Evolutionary conservation across 1,140 invertebrate genomes (phyloP).

Genomic region (Centruroides sculpturatus): DNA sequence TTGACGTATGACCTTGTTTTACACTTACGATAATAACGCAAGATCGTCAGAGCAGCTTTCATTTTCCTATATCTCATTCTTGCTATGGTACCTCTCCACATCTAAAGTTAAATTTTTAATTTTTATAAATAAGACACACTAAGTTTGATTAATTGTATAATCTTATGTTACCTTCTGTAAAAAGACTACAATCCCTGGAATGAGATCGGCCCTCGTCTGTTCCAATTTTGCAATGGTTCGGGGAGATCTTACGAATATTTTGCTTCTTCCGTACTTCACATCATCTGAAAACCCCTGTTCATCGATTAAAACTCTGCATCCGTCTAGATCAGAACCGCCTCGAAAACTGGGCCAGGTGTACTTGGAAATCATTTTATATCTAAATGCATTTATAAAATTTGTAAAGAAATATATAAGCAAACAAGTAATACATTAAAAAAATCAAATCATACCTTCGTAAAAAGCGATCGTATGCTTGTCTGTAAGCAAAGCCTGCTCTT

Average conservation of each 20-base stretch:
- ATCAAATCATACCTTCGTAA: constrained; percentile 42
- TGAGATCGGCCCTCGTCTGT: constrained; percentile 43
- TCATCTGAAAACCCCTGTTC: constrained; percentile 63
- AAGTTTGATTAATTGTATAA: too few relatives aligned
- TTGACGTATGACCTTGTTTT: constrained; percentile 65
- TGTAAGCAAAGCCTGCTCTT: constrained; percentile 81
- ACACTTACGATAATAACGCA: constrained; percentile 66
- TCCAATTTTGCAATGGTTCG: constrained; percentile 78
- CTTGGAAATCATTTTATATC: constrained; percentile 57
- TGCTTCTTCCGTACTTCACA: constrained; percentile 76
- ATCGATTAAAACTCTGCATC: constrained; percentile 61
- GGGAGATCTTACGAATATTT: constrained; percentile 82
- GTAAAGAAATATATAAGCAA: background rate
- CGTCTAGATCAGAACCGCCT: constrained; percentile 57
- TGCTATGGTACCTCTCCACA: constrained; percentile 71
- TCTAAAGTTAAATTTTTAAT: constrained; percentile 18
- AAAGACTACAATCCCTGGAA: constrained; percentile 77
- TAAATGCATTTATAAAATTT: constrained; percentile 23
- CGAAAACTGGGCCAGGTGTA: constrained; percentile 72
- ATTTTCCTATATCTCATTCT: constrained; percentile 64
- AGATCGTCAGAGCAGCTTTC: constrained; percentile 66
- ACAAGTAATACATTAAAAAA: too few relatives aligned
- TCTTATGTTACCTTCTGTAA: constrained; percentile 58
- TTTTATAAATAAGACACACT: too few relatives aligned
- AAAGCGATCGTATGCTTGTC: constrained; percentile 79